These are phyloP conservation scores for Clupea harengus DNA, from an alignment of 2,113 vertebrate genomes.

Conservation along the genomic window DNA sequence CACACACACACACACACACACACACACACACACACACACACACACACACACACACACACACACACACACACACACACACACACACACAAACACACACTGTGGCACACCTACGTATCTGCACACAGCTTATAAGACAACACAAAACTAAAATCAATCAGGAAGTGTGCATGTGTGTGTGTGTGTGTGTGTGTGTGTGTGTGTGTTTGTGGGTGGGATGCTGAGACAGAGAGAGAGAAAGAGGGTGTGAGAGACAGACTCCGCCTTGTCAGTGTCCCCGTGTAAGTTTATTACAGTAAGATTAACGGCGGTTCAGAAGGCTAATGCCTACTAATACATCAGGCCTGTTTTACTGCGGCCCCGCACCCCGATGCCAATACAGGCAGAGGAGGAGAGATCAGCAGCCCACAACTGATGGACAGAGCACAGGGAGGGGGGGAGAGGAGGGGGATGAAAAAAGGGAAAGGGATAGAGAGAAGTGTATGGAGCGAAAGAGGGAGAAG, in stretches of 20 bases:
- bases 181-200: neutral
- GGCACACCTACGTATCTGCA: neutral
- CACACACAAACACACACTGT: neutral
- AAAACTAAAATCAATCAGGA: neutral
- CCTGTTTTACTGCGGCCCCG: constrained; percentile 64
- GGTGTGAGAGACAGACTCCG: neutral
- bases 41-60: too few species aligned
- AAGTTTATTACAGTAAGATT: constrained; percentile 69
- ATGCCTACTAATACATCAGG: constrained; percentile 67
- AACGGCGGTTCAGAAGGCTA: constrained; percentile 68
- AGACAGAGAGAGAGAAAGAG: neutral
- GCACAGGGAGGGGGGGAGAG: neutral
- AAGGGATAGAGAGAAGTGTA: constrained; percentile 55
- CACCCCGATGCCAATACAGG: constrained; percentile 65
- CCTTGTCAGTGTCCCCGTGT: constrained; percentile 56
- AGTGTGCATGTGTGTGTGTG: neutral
- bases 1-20: too few species aligned
- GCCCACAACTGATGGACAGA: neutral
- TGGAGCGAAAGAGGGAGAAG: constrained; percentile 52
- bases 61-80: too few species aligned
- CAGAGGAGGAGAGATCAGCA: neutral
- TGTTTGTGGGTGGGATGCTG: neutral
- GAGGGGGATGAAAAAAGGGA: neutral
- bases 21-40: too few species aligned
- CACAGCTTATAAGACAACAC: neutral